Conservation (phyloP, 1,140 invertebrate genomes). For the Zaprionus inermis region DNA sequence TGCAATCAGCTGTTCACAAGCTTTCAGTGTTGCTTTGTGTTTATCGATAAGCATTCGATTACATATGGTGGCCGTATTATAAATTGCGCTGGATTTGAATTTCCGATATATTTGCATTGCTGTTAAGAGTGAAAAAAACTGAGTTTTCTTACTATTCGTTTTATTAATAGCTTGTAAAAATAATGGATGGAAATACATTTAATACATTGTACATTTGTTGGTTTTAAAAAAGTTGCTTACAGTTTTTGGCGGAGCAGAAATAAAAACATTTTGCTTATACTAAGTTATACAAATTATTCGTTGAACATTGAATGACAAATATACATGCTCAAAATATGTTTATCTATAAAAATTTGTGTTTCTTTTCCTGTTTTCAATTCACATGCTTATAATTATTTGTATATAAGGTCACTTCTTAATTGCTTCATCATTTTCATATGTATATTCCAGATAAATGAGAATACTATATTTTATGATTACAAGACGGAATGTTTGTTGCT, state of each 20-base stretch:
- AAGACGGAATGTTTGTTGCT: conserved; percentile 61
- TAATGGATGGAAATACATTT: conserved; percentile 59
- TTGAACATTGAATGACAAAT: conserved; percentile 37
- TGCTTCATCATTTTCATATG: conserved; percentile 49
- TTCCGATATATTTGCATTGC: too few species aligned
- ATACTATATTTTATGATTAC: conserved; percentile 34
- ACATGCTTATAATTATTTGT: conserved; percentile 64
- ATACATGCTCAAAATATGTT: conserved; percentile 43
- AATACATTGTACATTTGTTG: conserved; percentile 34
- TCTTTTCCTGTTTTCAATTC: conserved; percentile 27
- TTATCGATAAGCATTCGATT: conserved; percentile 35
- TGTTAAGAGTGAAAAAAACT: too few species aligned
- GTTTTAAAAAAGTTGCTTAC: conserved; percentile 26
- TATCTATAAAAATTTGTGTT: conserved; percentile 44
- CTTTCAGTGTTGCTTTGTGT: conserved; percentile 19
- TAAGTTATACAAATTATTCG: conserved; percentile 44
- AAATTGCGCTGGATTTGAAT: conserved; percentile 11
- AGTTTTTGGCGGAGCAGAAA: conserved; percentile 33
- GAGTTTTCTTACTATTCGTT: conserved; percentile 22
- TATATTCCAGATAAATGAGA: conserved; percentile 50
- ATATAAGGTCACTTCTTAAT: conserved; percentile 79
- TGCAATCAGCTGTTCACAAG: conserved; percentile 36
- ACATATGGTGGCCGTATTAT: not conserved
- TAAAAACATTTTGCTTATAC: conserved; percentile 46
- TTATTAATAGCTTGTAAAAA: conserved; percentile 33